These are phyloP conservation scores for Acropora tenuis DNA, from an alignment of 64 coral and sea anemone species.

Conservation along the genomic window DNA sequence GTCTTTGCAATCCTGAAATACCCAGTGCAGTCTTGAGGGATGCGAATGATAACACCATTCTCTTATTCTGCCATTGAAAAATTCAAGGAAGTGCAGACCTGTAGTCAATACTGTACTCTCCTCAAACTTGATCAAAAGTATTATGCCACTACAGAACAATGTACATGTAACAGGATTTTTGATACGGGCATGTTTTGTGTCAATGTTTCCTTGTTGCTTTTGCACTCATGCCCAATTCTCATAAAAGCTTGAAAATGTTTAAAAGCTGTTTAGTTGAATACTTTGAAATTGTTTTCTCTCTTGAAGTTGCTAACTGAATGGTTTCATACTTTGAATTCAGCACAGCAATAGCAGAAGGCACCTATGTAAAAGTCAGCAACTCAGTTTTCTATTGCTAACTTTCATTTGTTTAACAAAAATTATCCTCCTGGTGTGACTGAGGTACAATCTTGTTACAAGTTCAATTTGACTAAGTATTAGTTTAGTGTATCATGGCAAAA, in stretches of 20 bases:
- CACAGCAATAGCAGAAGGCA: no score
- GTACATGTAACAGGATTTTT: neutral
- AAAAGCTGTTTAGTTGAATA: no score
- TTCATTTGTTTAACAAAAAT: neutral
- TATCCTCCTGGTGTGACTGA: neutral
- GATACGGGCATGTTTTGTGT: neutral
- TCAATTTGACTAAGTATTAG: neutral
- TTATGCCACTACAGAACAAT: neutral
- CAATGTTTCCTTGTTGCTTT: no score
- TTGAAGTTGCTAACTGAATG: no score
- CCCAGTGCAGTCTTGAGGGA: conserved; percentile 4
- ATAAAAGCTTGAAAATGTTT: no score
- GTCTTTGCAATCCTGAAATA: no score
- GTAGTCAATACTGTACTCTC: conserved; percentile 59
- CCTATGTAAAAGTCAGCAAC: neutral
- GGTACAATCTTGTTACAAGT: conserved; percentile 2
- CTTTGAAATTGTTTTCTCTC: no score
- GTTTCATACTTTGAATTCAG: no score
- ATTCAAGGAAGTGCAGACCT: conserved; percentile 57
- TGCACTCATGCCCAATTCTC: no score
- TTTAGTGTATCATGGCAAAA: conserved; percentile 7
- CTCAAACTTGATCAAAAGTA: conserved; percentile 13
- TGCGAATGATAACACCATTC: conserved; percentile 36
- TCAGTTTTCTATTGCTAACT: neutral
- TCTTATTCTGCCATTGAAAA: conserved; percentile 28